Percentiles rank a stretch among this genome's conserved stretches.
Evolutionary conservation across 92 coral and sea anemone species (phyloP).

Genomic region (Zoanthus gigantus): DNA sequence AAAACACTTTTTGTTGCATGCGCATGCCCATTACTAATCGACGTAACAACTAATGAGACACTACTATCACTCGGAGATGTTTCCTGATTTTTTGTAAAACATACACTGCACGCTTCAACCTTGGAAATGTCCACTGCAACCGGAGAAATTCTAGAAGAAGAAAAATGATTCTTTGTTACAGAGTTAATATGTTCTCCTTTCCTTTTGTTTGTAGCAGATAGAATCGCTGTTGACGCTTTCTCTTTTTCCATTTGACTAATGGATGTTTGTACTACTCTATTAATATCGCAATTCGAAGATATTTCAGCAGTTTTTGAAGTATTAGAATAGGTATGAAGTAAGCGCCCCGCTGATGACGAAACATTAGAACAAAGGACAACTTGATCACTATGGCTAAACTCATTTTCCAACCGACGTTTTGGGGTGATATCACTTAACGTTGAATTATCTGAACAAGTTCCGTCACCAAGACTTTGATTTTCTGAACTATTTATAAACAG

Average conservation of each 20-base stretch:
- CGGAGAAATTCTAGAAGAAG: background rate
- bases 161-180: background rate
- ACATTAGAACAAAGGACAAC: background rate
- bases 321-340: background rate
- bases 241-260: background rate
- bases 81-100: background rate
- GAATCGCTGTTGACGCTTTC: background rate
- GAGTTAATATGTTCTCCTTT: background rate
- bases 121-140: background rate
- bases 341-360: background rate
- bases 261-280: background rate
- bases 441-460: background rate
- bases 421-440: conserved; percentile 1
- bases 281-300: background rate
- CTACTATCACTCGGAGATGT: background rate
- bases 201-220: background rate
- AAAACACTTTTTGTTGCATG: conserved; percentile 16
- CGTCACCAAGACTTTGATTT: background rate
- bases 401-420: background rate
- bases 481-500: background rate
- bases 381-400: background rate
- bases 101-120: background rate
- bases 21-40: background rate
- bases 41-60: background rate
- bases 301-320: background rate